A percentile compares a stretch with the other conserved stretches of the same genome.
Evolutionary conservation across 2,888 invertebrate species (phyloP).

Genomic region (Aphrophora alni): DNA sequence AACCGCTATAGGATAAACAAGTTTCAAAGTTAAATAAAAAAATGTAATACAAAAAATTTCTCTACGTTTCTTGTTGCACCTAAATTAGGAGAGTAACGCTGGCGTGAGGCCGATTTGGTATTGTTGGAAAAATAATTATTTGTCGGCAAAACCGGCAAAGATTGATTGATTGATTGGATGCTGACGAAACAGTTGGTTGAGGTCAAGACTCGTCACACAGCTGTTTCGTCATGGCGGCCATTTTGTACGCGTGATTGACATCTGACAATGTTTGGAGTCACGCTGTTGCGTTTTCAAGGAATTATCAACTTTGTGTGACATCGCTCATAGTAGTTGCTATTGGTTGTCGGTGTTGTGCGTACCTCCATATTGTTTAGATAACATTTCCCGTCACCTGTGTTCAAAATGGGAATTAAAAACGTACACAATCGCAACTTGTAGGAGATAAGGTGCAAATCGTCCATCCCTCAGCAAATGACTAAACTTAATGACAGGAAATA

Average conservation of each 20-base stretch:
- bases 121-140: neutral
- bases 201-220: slow-evolving; percentile 25
- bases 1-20: no score
- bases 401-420: no score
- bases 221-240: slow-evolving; percentile 31
- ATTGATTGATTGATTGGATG: neutral
- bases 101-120: neutral
- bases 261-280: slow-evolving; percentile 27
- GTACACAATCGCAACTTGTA: no score
- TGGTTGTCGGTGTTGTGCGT: neutral
- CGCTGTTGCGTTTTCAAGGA: slow-evolving; percentile 24
- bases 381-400: neutral
- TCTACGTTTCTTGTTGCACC: neutral
- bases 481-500: no score
- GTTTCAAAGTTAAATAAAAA: neutral
- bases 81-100: neutral
- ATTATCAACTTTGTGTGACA: neutral
- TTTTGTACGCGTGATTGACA: slow-evolving; percentile 35
- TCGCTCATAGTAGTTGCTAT: neutral
- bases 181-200: slow-evolving; percentile 4
- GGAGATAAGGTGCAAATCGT: no score
- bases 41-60: neutral
- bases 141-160: neutral
- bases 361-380: neutral
- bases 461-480: no score